A percentile compares a stretch with the other conserved stretches of the same genome.
Conservation (phyloP, 2,113 vertebrate genomes). For the Elephas maximus region DNA sequence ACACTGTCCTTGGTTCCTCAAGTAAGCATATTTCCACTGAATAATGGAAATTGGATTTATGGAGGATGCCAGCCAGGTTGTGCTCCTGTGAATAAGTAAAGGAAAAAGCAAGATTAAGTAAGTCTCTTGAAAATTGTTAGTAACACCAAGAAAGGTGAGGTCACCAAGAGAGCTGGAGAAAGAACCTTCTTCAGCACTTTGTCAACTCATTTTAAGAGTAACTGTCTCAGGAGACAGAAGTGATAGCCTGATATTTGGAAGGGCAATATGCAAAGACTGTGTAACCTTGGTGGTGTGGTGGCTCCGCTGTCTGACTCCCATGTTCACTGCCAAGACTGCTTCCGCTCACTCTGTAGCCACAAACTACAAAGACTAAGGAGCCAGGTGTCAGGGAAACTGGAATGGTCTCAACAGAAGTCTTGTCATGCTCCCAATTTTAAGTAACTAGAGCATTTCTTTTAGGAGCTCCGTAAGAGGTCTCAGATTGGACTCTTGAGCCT, state of each 20-base stretch:
- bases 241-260: background rate
- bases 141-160: background rate
- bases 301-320: background rate
- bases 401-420: background rate
- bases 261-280: background rate
- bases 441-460: background rate
- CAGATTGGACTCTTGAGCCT: background rate
- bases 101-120: background rate
- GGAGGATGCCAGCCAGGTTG: background rate
- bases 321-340: background rate
- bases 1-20: background rate
- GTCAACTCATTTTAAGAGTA: slow-evolving; percentile 30
- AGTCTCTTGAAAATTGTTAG: background rate
- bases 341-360: background rate
- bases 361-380: background rate
- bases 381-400: background rate
- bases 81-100: background rate
- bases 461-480: background rate
- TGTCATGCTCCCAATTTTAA: background rate
- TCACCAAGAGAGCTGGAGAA: background rate
- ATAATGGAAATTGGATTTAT: background rate
- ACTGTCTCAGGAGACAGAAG: background rate
- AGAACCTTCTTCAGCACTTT: slow-evolving; percentile 49
- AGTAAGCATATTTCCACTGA: background rate
- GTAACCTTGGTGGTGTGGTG: background rate